phyloP scores from a whole-genome alignment of 1,140 invertebrate species.

The Drosophila nikananu region DNA sequence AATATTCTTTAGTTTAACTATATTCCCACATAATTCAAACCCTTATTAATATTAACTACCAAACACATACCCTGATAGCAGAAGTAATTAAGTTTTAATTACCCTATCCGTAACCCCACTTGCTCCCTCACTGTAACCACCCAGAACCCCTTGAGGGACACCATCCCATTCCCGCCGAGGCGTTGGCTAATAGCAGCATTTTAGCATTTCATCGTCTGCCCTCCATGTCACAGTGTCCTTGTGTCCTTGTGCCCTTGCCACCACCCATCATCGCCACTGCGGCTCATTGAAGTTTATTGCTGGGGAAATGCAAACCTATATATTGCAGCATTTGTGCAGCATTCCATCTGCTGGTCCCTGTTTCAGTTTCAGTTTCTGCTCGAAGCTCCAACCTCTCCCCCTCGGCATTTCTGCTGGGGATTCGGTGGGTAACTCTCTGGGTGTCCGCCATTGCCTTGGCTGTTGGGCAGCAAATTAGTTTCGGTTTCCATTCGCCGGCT shows the following conservation, averaged over 20 bases:
- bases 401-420: conserved; percentile 2
- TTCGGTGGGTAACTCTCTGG: conserved; percentile 11
- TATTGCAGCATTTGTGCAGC: conserved; percentile 64
- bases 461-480: conserved; percentile 72
- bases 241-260: conserved; percentile 15
- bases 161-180: conserved; percentile 23
- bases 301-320: conserved; percentile 76
- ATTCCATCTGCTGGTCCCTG: conserved; percentile 31
- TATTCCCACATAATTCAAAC: no score
- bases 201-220: conserved; percentile 61
- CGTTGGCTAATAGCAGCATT: conserved; percentile 68
- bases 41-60: background rate
- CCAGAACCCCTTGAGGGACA: conserved; percentile 2
- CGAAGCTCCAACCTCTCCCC: background rate
- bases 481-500: conserved; percentile 59
- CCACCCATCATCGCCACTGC: conserved; percentile 48
- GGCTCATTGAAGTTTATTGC: conserved; percentile 77
- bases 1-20: no score
- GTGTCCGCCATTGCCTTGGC: conserved; percentile 7
- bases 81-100: conserved; percentile 28
- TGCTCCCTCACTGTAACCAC: background rate
- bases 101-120: no score
- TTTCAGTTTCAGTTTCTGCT: conserved; percentile 15
- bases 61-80: background rate
- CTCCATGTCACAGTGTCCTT: conserved; percentile 11